These are phyloP conservation scores for Oscheius sp. DNA, from an alignment of 2,888 invertebrate genomes.

Conservation along the genomic window DNA sequence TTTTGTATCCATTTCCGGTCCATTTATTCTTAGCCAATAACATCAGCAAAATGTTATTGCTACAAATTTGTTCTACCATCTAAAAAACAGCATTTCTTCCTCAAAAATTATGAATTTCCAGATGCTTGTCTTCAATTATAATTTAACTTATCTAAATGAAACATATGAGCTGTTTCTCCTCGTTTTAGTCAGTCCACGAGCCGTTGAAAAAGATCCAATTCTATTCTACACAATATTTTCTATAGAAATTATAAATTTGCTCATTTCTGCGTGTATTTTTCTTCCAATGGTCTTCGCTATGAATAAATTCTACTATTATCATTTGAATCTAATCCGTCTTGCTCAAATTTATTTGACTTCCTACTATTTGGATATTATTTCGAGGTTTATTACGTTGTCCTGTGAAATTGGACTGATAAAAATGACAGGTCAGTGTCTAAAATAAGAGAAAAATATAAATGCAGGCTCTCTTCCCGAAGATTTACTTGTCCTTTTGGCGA, in stretches of 20 bases:
- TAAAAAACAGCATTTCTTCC: not conserved
- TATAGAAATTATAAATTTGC: constrained; percentile 2
- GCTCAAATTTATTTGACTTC: constrained; percentile 3
- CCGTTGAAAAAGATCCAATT: not conserved
- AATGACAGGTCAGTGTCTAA: not conserved
- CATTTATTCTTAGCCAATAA: no score
- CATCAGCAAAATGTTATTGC: no score
- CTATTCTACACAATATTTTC: constrained; percentile 12
- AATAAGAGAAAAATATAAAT: not conserved
- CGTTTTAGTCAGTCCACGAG: not conserved
- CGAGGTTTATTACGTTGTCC: not conserved
- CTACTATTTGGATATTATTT: constrained; percentile 9
- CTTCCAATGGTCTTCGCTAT: not conserved
- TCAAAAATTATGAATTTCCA: not conserved
- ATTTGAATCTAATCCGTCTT: constrained; percentile 18
- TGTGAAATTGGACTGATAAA: not conserved
- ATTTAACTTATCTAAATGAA: not conserved
- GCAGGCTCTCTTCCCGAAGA: constrained; percentile 7
- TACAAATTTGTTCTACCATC: not conserved
- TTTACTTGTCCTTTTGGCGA: not conserved
- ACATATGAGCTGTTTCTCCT: not conserved
- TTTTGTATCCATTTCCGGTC: no score
- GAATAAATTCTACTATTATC: constrained; percentile 3
- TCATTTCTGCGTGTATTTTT: not conserved
- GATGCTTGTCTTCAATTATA: constrained; percentile 4